Evolutionary conservation across 2,113 vertebrate genomes (phyloP).

Genomic region (Chrysemys picta): DNA sequence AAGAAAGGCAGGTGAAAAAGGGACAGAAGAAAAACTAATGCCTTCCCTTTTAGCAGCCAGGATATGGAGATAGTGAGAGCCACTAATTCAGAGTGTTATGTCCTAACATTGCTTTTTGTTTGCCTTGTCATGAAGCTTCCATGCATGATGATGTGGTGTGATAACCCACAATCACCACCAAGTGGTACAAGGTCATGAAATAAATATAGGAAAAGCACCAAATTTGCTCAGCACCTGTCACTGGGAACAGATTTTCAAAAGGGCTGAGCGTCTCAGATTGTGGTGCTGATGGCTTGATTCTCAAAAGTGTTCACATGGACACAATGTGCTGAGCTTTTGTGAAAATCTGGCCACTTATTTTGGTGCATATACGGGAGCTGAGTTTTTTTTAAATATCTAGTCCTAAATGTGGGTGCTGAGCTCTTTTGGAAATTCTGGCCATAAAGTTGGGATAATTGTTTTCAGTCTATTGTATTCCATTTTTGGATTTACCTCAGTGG

Average conservation of each 20-base stretch:
- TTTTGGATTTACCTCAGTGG: too few species aligned
- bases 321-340: neutral
- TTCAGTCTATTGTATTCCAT: too few species aligned
- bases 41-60: neutral
- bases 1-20: neutral
- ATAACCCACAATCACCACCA: neutral
- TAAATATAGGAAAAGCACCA: neutral
- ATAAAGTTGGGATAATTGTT: neutral
- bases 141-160: neutral
- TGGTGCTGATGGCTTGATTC: neutral
- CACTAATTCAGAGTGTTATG: neutral
- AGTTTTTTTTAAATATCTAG: neutral
- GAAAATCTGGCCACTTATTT: neutral
- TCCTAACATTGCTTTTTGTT: neutral
- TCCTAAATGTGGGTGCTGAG: neutral
- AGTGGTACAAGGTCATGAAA: neutral
- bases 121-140: neutral
- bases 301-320: neutral
- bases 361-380: neutral
- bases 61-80: neutral
- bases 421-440: neutral
- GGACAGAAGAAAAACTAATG: neutral
- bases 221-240: neutral
- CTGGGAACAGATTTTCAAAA: neutral
- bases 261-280: rapidly evolving